Evolutionary conservation across 2,113 vertebrate genomes (phyloP).

Genomic region (Micromys minutus): DNA sequence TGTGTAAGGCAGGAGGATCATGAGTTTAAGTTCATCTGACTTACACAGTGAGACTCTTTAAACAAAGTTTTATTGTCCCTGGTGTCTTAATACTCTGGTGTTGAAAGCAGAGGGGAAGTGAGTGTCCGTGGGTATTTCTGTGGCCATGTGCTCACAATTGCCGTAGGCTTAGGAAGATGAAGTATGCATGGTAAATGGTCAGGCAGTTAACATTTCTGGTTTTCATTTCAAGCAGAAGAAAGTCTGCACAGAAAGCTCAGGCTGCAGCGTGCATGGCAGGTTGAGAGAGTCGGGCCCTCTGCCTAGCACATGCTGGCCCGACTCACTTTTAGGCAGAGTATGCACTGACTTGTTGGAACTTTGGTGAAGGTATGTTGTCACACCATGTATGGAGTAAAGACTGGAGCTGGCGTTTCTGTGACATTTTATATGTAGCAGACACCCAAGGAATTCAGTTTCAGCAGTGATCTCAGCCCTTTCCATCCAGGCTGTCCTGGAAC

Average conservation of each 20-base stretch:
- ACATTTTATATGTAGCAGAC: neutral
- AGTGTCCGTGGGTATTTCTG: neutral
- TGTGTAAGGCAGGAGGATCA: neutral
- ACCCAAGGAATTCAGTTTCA: conserved; percentile 21
- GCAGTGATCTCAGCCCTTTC: neutral
- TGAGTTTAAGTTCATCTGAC: neutral
- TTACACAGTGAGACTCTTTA: neutral
- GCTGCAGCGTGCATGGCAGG: neutral
- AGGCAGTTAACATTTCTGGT: neutral
- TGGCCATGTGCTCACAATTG: neutral
- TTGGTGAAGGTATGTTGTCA: neutral
- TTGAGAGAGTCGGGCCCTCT: neutral
- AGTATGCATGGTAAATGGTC: neutral
- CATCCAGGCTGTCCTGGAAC: neutral
- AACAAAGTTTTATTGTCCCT: neutral
- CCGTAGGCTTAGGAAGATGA: neutral
- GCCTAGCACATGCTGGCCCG: neutral
- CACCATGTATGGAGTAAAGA: neutral
- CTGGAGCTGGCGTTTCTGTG: neutral
- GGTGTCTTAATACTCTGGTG: neutral
- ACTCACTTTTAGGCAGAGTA: neutral
- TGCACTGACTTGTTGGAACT: neutral
- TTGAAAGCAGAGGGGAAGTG: neutral
- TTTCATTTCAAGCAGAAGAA: neutral
- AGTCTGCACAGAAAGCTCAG: neutral